These are phyloP conservation scores for Hemiscyllium ocellatum DNA, from an alignment of 2,113 vertebrate species.

Conservation along the genomic window DNA sequence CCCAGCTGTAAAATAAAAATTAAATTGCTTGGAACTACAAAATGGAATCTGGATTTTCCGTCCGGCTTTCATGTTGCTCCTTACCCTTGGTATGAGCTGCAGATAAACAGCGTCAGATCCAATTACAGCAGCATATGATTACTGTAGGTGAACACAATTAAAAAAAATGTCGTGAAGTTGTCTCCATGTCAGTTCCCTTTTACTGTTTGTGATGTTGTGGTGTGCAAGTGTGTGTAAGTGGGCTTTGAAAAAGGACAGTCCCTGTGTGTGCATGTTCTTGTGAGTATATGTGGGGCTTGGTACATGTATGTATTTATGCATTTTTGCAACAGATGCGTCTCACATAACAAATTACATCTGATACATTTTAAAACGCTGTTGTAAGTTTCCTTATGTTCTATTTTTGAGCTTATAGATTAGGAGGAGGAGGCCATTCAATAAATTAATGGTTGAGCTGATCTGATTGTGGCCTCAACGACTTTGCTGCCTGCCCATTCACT, in stretches of 20 bases:
- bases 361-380: background rate
- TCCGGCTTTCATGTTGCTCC: background rate
- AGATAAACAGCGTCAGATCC: background rate
- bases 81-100: background rate
- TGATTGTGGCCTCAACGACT: too few relatives aligned
- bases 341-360: background rate
- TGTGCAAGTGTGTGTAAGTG: too few relatives aligned
- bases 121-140: background rate
- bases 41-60: background rate
- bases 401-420: too few relatives aligned
- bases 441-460: too few relatives aligned
- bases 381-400: background rate
- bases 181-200: background rate
- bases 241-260: too few relatives aligned
- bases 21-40: background rate
- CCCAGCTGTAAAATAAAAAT: background rate
- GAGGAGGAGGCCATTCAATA: too few relatives aligned
- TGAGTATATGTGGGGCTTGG: too few relatives aligned
- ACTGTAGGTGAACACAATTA: background rate
- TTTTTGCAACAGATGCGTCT: too few relatives aligned
- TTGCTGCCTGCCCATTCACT: too few relatives aligned
- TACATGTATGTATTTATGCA: too few relatives aligned
- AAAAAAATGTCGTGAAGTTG: background rate
- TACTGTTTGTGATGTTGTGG: background rate
- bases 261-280: too few relatives aligned